A percentile compares a stretch with the other conserved stretches of the same genome.
Conservation (phyloP, 2,888 invertebrate genomes). For the Macrosiphum euphorbiae region DNA sequence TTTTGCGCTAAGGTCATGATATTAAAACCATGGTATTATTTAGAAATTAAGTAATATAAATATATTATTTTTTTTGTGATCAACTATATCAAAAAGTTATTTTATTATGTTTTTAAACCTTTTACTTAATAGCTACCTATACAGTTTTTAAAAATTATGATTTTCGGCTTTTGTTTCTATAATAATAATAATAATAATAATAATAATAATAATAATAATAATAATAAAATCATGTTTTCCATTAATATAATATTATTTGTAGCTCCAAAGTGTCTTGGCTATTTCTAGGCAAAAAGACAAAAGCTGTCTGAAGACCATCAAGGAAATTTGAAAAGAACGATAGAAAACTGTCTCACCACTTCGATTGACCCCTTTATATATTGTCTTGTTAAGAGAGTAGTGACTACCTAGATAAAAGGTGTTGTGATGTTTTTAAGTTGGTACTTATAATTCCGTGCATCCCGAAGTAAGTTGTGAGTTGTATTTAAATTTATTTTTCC, state of each 20-base stretch:
- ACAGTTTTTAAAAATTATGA: not conserved
- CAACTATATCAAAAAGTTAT: not conserved
- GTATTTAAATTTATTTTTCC: not conserved
- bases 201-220: no score
- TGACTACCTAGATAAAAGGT: not conserved
- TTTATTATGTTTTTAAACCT: not conserved
- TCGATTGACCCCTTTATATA: not conserved
- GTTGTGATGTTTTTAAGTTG: not conserved
- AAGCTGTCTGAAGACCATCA: not conserved
- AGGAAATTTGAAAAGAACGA: not conserved
- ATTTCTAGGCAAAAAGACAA: no score
- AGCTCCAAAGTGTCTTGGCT: no score
- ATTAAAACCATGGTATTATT: not conserved
- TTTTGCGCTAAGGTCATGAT: not conserved
- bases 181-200: no score
- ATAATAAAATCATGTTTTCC: no score
- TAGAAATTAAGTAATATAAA: not conserved
- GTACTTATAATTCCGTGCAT: not conserved
- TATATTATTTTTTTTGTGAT: not conserved
- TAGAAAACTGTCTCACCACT: not conserved
- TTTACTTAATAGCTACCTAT: not conserved
- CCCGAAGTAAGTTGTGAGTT: not conserved
- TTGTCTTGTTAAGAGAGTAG: not conserved
- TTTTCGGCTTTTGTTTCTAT: not conserved
- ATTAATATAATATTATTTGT: not conserved